Evolutionary conservation across 2,113 vertebrate genomes (phyloP).

Genomic region (Sturnira hondurensis): DNA sequence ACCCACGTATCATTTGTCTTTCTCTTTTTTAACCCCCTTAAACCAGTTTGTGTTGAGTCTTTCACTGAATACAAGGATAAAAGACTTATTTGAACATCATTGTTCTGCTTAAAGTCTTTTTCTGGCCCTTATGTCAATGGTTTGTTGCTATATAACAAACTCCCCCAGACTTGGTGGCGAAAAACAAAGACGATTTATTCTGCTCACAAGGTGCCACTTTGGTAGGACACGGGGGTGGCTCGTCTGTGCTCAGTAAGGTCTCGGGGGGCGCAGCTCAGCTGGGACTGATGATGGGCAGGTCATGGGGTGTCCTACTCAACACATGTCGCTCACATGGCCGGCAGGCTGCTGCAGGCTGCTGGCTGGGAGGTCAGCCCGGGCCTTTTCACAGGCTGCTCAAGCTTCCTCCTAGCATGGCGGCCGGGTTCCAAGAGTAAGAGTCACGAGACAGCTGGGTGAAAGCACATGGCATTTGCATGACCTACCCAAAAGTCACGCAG

Average conservation of each 20-base stretch:
- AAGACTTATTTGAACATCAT: not conserved
- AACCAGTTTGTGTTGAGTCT: not conserved
- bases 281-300: not conserved
- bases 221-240: not conserved
- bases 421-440: fast-evolving
- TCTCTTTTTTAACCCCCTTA: fast-evolving
- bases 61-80: not conserved
- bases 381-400: not conserved
- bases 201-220: not conserved
- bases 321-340: fast-evolving
- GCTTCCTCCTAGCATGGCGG: not conserved
- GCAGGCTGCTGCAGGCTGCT: fast-evolving
- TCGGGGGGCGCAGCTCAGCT: fast-evolving
- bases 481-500: not conserved
- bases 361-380: not conserved
- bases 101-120: not conserved
- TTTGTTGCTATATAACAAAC: no score
- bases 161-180: not conserved
- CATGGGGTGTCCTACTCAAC: not conserved
- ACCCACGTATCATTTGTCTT: fast-evolving
- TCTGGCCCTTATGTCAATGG: not conserved
- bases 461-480: fast-evolving
- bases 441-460: fast-evolving
- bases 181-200: not conserved
- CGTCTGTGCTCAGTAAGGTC: fast-evolving